Base-by-base conservation (phyloP, 2,113 vertebrate species). In the Callionymus lyra region DNA sequence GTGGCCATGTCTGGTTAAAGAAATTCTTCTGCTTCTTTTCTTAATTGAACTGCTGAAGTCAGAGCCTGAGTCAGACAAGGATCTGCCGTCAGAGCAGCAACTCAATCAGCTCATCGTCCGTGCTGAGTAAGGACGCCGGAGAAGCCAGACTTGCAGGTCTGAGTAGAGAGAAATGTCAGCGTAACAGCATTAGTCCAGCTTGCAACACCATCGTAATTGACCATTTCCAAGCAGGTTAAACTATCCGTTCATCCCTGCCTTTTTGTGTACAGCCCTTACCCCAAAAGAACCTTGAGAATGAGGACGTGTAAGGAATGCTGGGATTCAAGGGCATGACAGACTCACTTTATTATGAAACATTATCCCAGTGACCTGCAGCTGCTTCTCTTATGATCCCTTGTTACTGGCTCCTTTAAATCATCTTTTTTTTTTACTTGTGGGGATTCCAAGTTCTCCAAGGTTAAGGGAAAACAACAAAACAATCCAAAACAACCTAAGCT, bases 151-250 rank as follows among this genome's bases (percentile, higher is more conserved):
- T 11, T 31, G 46, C 53, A 36, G 38, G n/a, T 37, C 17, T 18
- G 44, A 15, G 44, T 10, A 12, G 9, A 19, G 46, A 32, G 16
- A 27, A 5, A 42, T 1, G 4, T 6, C 44, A 37, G 33, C 15
- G 6, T 49, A 70, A 59, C 47, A 38, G 18, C 34, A 31, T 70
- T 61, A 63, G 13, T 44, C 41, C 53, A 47, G 51, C 58, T 55
- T 43, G 35, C 40, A 70, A 11, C 65, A 41, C 40, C 27, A 33
- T 21, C 6, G 41, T 68, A 69, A 76, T 70, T 41, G 70, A 44
- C 49, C 42, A 58, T 79, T 64, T 79, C 63, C 71, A 65, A 18
- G 14, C 38, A 34, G 61, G 70, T 68, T 62, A 54, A 68, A 65
- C 16, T 4, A 40, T 31, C 16, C n/a, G 56, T 45, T 54, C 57